phyloP scores from a whole-genome alignment of 2,113 vertebrate species.

The Catharus fuscescens region DNA sequence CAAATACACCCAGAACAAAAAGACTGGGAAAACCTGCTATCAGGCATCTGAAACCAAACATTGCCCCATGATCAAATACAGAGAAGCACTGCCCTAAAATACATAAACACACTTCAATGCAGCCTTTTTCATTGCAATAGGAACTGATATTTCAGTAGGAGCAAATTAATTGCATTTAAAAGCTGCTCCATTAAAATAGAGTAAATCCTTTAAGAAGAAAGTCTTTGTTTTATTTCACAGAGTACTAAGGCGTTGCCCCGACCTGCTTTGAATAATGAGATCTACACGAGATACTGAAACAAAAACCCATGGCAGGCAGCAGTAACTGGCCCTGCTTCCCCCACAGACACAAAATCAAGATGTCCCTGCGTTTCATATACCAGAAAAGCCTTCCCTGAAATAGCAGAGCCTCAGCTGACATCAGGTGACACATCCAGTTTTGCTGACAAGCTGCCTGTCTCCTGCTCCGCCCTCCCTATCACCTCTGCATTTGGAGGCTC shows the following conservation, averaged over 20 bases:
- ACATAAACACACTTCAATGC: background rate
- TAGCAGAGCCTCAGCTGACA: background rate
- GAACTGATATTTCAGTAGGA: background rate
- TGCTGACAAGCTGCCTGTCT: background rate
- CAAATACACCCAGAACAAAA: background rate
- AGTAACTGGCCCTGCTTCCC: background rate
- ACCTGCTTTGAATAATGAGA: background rate
- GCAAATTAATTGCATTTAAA: background rate
- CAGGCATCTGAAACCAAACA: background rate
- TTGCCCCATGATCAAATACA: background rate
- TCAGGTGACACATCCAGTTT: background rate
- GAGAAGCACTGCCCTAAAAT: background rate
- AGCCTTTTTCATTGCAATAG: background rate
- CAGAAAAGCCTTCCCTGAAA: background rate
- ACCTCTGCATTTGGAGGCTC: rapidly evolving
- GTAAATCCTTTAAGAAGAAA: background rate
- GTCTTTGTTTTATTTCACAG: background rate
- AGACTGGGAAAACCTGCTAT: background rate
- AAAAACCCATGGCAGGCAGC: background rate
- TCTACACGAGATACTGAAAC: background rate
- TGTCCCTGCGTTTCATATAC: rapidly evolving
- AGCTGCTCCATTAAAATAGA: background rate
- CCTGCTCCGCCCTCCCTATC: background rate
- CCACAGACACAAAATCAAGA: background rate
- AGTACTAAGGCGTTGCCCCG: background rate